Conservation (phyloP, 2,888 invertebrate genomes). For the Amphipoea lucens region DNA sequence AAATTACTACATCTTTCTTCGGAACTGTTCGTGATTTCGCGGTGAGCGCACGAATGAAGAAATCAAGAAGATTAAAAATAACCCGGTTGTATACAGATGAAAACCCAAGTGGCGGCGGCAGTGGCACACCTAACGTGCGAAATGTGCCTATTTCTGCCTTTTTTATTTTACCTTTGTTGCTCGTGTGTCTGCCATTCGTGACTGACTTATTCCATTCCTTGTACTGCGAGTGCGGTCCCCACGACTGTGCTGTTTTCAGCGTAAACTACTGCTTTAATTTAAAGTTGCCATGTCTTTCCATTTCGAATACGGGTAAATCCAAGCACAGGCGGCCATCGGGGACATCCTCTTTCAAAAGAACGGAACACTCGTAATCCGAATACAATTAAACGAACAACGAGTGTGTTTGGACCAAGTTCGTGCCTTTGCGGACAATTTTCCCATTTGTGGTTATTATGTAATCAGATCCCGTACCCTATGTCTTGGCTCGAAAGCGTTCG, state of each 20-base stretch:
- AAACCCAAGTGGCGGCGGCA: conserved; percentile 52
- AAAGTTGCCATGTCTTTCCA: conserved; percentile 26
- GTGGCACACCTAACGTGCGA: conserved; percentile 58
- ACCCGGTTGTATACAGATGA: conserved; percentile 61
- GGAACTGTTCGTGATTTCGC: conserved; percentile 37
- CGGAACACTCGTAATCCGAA: conserved; percentile 25
- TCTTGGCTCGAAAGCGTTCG: conserved; percentile 49
- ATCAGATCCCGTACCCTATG: conserved; percentile 45
- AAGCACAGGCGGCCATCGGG: conserved; percentile 1
- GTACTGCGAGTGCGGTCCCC: conserved; percentile 17
- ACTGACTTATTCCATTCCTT: conserved; percentile 60
- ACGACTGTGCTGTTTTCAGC: conserved; percentile 43
- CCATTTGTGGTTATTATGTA: conserved; percentile 57
- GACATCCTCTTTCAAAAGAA: conserved; percentile 32
- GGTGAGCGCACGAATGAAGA: conserved; percentile 56
- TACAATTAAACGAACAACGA: conserved; percentile 31
- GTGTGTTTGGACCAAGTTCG: conserved; percentile 32
- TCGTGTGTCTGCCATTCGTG: conserved; percentile 53
- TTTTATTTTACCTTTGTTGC: conserved; percentile 63
- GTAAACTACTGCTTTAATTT: conserved; percentile 49
- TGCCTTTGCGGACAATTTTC: conserved; percentile 25
- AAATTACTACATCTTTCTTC: conserved; percentile 28
- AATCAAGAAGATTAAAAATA: conserved; percentile 66
- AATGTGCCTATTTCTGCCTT: conserved; percentile 59
- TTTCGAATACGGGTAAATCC: conserved; percentile 35